Conservation (phyloP, 1,140 invertebrate genomes). For the Megathymus violae region DNA sequence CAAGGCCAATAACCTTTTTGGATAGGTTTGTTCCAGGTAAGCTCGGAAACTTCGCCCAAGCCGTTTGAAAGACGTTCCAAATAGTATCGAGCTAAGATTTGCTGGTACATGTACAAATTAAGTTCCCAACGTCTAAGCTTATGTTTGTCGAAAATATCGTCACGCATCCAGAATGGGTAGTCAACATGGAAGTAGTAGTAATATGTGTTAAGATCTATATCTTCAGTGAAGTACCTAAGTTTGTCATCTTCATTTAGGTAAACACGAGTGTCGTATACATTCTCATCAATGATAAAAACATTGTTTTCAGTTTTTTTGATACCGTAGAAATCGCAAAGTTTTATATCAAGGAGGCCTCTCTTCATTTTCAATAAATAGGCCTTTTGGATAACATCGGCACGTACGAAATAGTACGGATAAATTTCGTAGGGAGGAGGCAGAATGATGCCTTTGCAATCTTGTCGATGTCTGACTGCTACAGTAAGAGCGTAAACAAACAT, state of each 20-base stretch:
- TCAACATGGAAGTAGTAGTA: conserved; percentile 87
- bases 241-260: conserved; percentile 59
- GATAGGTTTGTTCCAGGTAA: conserved; percentile 82
- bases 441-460: conserved; percentile 85
- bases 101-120: conserved; percentile 84
- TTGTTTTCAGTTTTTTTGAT: conserved; percentile 63
- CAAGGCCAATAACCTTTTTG: conserved; percentile 86
- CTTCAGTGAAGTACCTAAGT: conserved; percentile 87
- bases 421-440: conserved; percentile 88
- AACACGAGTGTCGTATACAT: conserved; percentile 64
- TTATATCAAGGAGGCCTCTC: conserved; percentile 67
- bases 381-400: conserved; percentile 84
- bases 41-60: conserved; percentile 82
- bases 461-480: conserved; percentile 85
- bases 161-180: conserved; percentile 86
- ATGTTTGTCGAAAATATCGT: conserved; percentile 78
- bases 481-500: conserved; percentile 87
- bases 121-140: conserved; percentile 84
- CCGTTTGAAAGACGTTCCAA: conserved; percentile 87
- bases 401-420: conserved; percentile 87
- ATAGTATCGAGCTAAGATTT: conserved; percentile 86
- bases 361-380: conserved; percentile 85
- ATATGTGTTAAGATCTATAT: conserved; percentile 87
- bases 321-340: conserved; percentile 56
- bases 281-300: conserved; percentile 64